A percentile compares a stretch with the other conserved stretches of the same genome.
Conservation (phyloP, 2,797 vertebrate genomes). For the Falco concolor region DNA sequence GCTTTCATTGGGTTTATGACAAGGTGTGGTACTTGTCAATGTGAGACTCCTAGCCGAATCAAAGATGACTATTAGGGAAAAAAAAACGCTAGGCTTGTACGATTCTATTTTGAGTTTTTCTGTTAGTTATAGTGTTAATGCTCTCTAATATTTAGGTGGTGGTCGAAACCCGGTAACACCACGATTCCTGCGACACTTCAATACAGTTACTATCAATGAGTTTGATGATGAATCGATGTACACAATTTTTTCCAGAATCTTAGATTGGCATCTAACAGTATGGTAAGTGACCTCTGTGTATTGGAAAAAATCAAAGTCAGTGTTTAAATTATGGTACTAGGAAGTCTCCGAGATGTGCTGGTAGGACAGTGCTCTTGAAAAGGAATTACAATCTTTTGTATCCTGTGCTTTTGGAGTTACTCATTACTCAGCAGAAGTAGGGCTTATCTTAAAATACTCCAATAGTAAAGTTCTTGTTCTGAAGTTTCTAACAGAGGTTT, state of each 20-base stretch:
- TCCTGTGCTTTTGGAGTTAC: neutral
- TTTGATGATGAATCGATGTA: slow-evolving; percentile 89
- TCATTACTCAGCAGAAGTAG: neutral
- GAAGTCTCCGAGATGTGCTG: neutral
- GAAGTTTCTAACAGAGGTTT: neutral
- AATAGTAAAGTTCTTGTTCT: neutral
- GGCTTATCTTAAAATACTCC: neutral
- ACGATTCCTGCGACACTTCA: slow-evolving; percentile 87
- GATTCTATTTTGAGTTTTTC: neutral
- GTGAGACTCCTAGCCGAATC: neutral
- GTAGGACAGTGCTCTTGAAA: neutral
- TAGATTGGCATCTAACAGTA: slow-evolving; percentile 85
- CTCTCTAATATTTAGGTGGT: slow-evolving; percentile 76
- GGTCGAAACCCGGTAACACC: slow-evolving; percentile 87
- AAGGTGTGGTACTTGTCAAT: neutral
- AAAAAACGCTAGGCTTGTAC: neutral
- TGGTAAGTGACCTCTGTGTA: slow-evolving; percentile 72
- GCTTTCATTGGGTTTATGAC: neutral
- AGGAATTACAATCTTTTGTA: neutral
- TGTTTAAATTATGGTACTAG: neutral
- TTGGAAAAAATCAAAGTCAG: neutral
- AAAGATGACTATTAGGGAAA: neutral
- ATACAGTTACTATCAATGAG: slow-evolving; percentile 87
- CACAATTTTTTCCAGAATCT: slow-evolving; percentile 89
- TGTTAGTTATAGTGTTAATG: neutral